phyloP scores from a whole-genome alignment of 2,113 vertebrate species.

The Quiscalus mexicanus region DNA sequence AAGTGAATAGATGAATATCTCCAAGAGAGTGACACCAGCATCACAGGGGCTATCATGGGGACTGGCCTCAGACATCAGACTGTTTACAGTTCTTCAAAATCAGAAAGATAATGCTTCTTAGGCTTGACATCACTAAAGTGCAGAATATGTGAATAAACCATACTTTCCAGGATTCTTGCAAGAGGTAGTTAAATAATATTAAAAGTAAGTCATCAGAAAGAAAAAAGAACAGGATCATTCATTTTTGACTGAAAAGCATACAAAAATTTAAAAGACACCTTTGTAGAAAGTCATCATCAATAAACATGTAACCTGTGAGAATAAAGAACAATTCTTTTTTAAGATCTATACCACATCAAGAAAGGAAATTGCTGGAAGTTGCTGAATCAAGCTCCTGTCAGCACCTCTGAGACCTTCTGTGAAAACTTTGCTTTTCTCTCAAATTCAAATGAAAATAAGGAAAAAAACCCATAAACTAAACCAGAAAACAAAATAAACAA shows the following conservation, averaged over 20 bases:
- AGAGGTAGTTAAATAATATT: background rate
- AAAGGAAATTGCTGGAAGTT: background rate
- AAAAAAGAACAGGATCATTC: background rate
- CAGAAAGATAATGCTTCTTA: background rate
- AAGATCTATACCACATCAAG: background rate
- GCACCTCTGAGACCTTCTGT: background rate
- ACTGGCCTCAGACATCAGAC: background rate
- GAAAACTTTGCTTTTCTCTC: background rate
- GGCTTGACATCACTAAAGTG: background rate
- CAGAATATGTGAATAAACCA: background rate
- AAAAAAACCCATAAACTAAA: too few relatives aligned
- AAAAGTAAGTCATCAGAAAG: background rate
- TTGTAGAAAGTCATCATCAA: background rate
- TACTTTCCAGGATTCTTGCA: background rate
- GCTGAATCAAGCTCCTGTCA: background rate
- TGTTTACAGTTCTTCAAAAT: background rate
- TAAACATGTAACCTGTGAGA: background rate
- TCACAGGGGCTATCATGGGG: too few relatives aligned
- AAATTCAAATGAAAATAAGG: background rate
- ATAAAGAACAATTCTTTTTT: background rate
- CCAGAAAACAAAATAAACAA: too few relatives aligned
- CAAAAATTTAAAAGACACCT: fast-evolving
- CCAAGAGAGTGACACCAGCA: background rate
- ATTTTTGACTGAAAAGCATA: background rate
- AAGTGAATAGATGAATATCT: background rate